A percentile compares a stretch with the other conserved stretches of the same genome.
phyloP scores from a whole-genome alignment of 2,797 vertebrate species.

The Danionella dracula region DNA sequence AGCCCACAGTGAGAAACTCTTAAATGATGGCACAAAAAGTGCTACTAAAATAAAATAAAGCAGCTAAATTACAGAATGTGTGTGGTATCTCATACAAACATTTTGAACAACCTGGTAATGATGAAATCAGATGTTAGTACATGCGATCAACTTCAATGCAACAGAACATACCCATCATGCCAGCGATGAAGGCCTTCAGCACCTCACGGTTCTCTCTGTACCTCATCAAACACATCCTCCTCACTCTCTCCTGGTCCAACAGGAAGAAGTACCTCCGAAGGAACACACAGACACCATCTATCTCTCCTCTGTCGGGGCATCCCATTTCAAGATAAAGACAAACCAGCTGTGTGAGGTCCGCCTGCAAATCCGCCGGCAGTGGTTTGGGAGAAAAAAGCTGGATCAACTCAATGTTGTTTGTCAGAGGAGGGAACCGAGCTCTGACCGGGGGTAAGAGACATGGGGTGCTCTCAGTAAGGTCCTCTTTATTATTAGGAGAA shows the following conservation, averaged over 20 bases:
- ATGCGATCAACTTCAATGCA: too few species aligned
- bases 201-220: conserved; percentile 65
- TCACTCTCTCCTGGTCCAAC: conserved; percentile 81
- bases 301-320: conserved; percentile 40
- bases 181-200: conserved; percentile 76
- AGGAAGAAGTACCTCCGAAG: conserved; percentile 85
- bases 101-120: too few species aligned
- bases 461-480: conserved; percentile 23
- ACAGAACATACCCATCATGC: conserved; percentile 79
- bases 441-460: conserved; percentile 29
- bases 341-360: conserved; percentile 73
- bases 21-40: too few species aligned
- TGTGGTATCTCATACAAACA: too few species aligned
- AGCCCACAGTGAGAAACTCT: too few species aligned
- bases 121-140: too few species aligned
- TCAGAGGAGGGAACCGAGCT: not conserved
- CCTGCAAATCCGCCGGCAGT: conserved; percentile 65
- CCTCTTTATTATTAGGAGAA: conserved; percentile 9
- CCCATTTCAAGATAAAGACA: conserved; percentile 81
- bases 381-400: conserved; percentile 61
- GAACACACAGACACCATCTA: conserved; percentile 59
- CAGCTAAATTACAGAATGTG: too few species aligned
- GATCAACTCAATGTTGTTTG: conserved; percentile 52
- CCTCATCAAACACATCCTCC: conserved; percentile 76
- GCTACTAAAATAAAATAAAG: too few species aligned